Evolutionary conservation across 2,113 vertebrate genomes (phyloP), one percentile per base, ranked within the genome.

Genomic region (Microcebus lehilahytsara): DNA sequence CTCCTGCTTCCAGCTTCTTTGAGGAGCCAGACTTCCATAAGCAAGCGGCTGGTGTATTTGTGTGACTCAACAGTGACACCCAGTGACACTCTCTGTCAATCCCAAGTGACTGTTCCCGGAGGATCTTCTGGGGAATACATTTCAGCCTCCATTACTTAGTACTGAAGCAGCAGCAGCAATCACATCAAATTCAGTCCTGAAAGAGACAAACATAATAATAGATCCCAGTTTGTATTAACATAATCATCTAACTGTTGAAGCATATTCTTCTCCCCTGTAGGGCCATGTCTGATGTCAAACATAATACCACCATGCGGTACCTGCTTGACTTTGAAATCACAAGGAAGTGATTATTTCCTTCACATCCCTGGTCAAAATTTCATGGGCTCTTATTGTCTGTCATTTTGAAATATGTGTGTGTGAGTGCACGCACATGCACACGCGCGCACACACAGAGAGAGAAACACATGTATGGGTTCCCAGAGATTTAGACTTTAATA

Each of bases 61-160:
- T 96, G 78, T 97, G 98, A 98, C 98, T 99, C 99, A 99, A 98
- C 98, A 99, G 98, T 98, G 99, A 99, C 99, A 99, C 98, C 98
- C 98, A 98, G 99, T 99, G 99, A 98, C 98, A 98, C 95, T 94
- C 97, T 98, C 86, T 3, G 96, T 98, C 96, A 98, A 98, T 98
- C 98, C 98, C 98, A 97, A 87, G 97, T 98, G 98, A 93, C 92
- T 25, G 0, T 81, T 97, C 96, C 96, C 1, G 0, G 78, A 97
- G 96, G 95, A 91, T 86, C 78, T 71, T 51, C 32, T n/a, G 51
- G 60, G 37, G 86, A 97, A 96, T 88, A 66, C 0, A 4, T 85
- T 96, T 96, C 96, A 75, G 46, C 95, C 97, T 98, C 85, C 9
- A 53, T 96, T 96, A 90, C 97, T 87, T 56, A 94, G 91, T 40